Evolutionary conservation across 2,113 vertebrate species (phyloP).

Genomic region (Aldabrachelys gigantea): DNA sequence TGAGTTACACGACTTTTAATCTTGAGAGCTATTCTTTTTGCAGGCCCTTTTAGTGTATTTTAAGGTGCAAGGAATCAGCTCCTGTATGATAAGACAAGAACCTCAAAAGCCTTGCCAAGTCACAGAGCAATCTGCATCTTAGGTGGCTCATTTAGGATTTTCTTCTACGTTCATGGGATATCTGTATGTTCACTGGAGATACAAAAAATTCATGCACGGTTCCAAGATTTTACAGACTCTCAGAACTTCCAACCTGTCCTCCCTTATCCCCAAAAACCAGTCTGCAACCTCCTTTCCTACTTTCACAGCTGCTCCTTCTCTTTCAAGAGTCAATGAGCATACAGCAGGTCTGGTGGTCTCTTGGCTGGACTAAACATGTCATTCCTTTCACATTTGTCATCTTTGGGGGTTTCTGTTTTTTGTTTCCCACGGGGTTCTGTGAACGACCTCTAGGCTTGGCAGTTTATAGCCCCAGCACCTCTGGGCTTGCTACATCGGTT

Average conservation of each 20-base stretch:
- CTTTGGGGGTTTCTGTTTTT: not conserved
- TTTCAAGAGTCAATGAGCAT: not conserved
- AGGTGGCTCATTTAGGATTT: not conserved
- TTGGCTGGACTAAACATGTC: not conserved
- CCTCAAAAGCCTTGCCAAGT: not conserved
- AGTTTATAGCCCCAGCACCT: no score
- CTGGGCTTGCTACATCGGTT: no score
- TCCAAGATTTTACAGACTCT: not conserved
- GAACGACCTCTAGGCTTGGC: not conserved
- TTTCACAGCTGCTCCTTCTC: not conserved
- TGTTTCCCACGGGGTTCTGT: not conserved
- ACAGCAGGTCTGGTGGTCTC: not conserved
- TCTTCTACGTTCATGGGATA: not conserved
- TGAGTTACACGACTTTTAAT: slow-evolving; percentile 33
- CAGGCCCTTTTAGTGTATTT: not conserved
- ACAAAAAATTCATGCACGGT: not conserved
- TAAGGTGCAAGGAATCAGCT: not conserved
- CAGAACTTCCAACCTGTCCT: not conserved
- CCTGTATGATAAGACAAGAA: not conserved
- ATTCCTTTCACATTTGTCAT: not conserved
- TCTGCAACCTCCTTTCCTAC: not conserved
- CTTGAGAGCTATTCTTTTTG: slow-evolving; percentile 28
- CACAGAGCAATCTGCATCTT: not conserved
- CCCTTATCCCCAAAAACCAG: not conserved
- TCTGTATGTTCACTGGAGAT: not conserved